Evolutionary conservation across 2,888 invertebrate species (phyloP), one percentile per base, ranked within the genome.

Genomic region (Mallateleia sp.): DNA sequence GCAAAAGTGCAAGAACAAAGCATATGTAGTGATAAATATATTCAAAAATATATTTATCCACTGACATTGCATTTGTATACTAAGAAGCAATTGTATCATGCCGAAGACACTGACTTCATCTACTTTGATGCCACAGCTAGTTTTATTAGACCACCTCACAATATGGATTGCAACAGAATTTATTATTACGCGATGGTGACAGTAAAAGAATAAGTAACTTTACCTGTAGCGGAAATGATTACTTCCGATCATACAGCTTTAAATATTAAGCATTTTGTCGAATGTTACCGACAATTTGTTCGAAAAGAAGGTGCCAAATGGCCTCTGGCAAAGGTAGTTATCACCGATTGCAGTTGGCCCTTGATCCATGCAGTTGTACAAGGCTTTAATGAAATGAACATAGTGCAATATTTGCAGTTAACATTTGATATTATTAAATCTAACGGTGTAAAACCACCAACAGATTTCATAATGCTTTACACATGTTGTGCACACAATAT

Each of bases 401-500:
- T 71, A 18, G 24, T 47, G 22, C 18, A 5, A 3, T 71, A 71
- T 25, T 28, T 71, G 42, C 7, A 71, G 8, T 4, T 6, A 4
- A 28, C 8, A 8, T 28, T 6, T 18, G 24, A 71, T 6, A 42
- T 71, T 18, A 24, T 25, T n/a, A 56, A 9, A n/a, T 38, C 24
- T 6, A 28, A 28, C 5, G 8, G 8, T 28, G 8, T 6, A 8
- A 28, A 28, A 28, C 28, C 28, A 28, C 28, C 28, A 28, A 56
- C 42, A 20, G 28, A 54, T 56, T 71, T 71, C 20, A n/a, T 56
- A 1, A 8, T 71, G 11, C 4, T 71, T 1, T 71, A 71, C 14
- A 71, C 54, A 0, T 50, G 66, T 32, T 66, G 66, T 20, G 50
- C 28, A 15, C 66, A 66, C 14, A 32, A 32, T 32, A 11, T 71